Evolutionary conservation across 37 sponge, comb jelly and placozoan species (phyloP), one percentile per base, ranked within the genome.

Genomic region (Sycon ciliatum): DNA sequence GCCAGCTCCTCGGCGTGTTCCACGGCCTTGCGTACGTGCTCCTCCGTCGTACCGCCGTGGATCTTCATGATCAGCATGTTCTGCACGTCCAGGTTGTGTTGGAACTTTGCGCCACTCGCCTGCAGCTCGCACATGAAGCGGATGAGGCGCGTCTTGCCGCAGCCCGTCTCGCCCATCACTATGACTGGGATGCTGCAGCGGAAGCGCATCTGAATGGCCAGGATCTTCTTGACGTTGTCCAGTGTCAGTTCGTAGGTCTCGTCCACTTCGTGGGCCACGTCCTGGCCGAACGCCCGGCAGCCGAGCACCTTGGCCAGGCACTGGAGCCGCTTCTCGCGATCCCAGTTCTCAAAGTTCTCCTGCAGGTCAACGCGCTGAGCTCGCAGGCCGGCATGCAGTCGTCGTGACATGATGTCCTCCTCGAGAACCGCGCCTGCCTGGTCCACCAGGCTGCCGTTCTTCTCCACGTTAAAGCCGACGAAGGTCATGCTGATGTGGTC

Each of bases 151-250:
- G 96, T 95, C 72, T 95, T 95, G 1, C 96, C 96, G 83, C 96
- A 95, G 27, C 96, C 96, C 26, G 96, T 95, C 57, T 95, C 96
- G 30, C 96, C 96, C 96, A 95, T 95, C 20, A 95, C 83, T 9
- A 95, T 86, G 3, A 95, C 96, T 24, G 95, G 95, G 31, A 94
- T 89, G 67, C 77, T 76, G 66, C 86, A 85, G 49, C 91, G 83
- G 52, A 34, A 65, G 64, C 40, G 22, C 46, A 86, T 74, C 39
- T 60, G 63, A 11, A 60, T 60, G 26, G 63, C 63, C 31, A 60
- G 26, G 16, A 89, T 84, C 56, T 89, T 89, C 34, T 79, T 76
- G 34, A 89, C 64, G 58, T 85, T 89, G 63, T 89, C 86, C 31
- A 71, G 57, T 40, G 87, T 85, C 5, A 89, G 77, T 4, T 81